Base-by-base conservation (phyloP, 2,113 vertebrate species). In the Neolamprologus sp. region DNA sequence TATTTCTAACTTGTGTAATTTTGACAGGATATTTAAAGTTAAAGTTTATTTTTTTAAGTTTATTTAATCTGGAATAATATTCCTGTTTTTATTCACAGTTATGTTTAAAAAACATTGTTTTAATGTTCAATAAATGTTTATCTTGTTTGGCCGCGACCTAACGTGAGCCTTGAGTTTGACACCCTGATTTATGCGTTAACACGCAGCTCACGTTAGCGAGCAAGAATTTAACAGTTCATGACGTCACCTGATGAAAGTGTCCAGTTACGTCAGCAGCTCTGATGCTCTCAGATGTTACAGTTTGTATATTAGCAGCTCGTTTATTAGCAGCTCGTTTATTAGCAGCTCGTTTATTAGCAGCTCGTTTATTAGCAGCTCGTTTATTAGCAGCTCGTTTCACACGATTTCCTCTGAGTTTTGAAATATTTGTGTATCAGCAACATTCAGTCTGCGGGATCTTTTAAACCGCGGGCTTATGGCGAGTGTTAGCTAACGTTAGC, bases 1-100 rank as follows among this genome's bases (percentile, higher is more conserved):
- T n/a, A 35, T 35, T 35, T 35, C 35, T 37, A 37, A 37, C 35
- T 37, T 37, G 35, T 0, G 0, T 5, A 37, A 37, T 31, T 37
- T 37, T 37, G 0, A 37, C 35, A 37, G 35, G 35, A 37, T 37
- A 37, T 37, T 37, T 37, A 37, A 37, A 37, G 35, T 37, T 37
- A 37, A 10, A 10, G 5, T 2, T 1, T n/a, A n/a, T 31, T 1
- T 31, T 31, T 31, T 31, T 6, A 5, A 31, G 9, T 10, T 37
- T 4, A 10, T 37, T 37, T 37, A 37, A 37, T 37, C 37, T 37
- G 37, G 37, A 37, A 37, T 37, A 11, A 37, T 5, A 5, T 37
- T 37, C 37, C 37, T 37, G 37, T 37, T 37, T 37, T 40, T 40
- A 40, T 40, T 40, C 37, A 11, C 37, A 40, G 0, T 40, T 37